Percentiles rank a stretch among this genome's conserved stretches.
phyloP scores from a whole-genome alignment of 2,113 vertebrate genomes.

The Tetrax tetrax region DNA sequence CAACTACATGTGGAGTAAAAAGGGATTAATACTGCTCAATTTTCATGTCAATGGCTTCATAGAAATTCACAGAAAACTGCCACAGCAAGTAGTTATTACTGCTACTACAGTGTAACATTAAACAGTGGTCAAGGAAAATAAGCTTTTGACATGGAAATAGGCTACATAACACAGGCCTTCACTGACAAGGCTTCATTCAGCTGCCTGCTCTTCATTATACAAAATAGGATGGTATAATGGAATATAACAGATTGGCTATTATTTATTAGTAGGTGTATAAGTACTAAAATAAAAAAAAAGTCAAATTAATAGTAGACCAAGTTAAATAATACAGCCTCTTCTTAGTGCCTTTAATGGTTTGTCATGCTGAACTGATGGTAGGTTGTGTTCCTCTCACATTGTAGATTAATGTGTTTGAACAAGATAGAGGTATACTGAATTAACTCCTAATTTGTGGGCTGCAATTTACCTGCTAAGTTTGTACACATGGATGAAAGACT shows the following conservation, averaged over 20 bases:
- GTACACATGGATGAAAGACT: neutral
- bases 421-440: neutral
- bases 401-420: neutral
- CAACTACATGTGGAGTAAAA: conserved; percentile 4
- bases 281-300: neutral
- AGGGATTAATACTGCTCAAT: neutral
- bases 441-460: neutral
- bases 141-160: neutral
- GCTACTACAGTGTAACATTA: neutral
- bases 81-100: neutral
- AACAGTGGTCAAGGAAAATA: conserved; percentile 16
- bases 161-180: neutral
- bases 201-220: neutral
- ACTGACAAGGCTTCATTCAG: neutral
- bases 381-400: neutral
- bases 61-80: conserved; percentile 4
- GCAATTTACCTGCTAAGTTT: neutral
- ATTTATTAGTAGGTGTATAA: neutral
- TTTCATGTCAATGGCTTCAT: neutral
- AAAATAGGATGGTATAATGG: neutral
- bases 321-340: neutral
- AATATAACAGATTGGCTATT: neutral
- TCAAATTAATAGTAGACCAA: neutral
- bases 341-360: neutral
- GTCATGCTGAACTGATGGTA: neutral